These are phyloP conservation scores for Dynastes hyllus DNA, from an alignment of 2,888 invertebrate species.

Conservation along the genomic window DNA sequence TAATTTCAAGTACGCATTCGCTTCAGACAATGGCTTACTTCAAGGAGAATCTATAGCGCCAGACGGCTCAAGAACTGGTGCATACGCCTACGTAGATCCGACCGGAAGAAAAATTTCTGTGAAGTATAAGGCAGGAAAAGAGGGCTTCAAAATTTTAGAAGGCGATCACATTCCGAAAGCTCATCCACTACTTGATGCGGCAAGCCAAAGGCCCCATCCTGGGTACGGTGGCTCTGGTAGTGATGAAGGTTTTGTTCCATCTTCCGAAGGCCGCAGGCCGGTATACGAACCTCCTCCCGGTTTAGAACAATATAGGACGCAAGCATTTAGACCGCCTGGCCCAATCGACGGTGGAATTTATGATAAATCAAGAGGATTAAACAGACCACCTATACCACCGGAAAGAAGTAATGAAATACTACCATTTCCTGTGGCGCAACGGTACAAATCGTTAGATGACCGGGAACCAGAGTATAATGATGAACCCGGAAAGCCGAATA, in stretches of 20 bases:
- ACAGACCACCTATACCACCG: conserved; percentile 11
- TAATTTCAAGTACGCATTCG: conserved; percentile 79
- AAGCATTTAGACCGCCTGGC: conserved; percentile 8
- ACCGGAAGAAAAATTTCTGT: conserved; percentile 78
- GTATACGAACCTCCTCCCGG: conserved; percentile 52
- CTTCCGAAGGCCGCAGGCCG: conserved; percentile 40
- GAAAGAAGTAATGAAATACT: conserved; percentile 47
- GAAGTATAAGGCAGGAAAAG: conserved; percentile 73
- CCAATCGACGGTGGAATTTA: conserved; percentile 19
- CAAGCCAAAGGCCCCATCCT: conserved; percentile 49
- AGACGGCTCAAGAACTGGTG: conserved; percentile 79
- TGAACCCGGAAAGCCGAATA: conserved; percentile 73
- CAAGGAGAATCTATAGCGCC: conserved; percentile 81
- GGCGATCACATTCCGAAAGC: conserved; percentile 70
- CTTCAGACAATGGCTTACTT: conserved; percentile 80
- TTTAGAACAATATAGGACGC: conserved; percentile 43
- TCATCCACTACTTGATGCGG: conserved; percentile 49
- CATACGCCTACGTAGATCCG: conserved; percentile 80
- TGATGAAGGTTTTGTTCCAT: conserved; percentile 20
- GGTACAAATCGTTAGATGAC: conserved; percentile 47
- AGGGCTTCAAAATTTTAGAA: conserved; percentile 72
- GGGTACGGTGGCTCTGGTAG: conserved; percentile 46
- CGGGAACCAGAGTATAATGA: conserved; percentile 67
- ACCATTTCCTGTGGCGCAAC: conserved; percentile 30
- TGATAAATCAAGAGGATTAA: conserved; percentile 1